Conservation (phyloP, 2,888 invertebrate species). For the Seira musarum region DNA sequence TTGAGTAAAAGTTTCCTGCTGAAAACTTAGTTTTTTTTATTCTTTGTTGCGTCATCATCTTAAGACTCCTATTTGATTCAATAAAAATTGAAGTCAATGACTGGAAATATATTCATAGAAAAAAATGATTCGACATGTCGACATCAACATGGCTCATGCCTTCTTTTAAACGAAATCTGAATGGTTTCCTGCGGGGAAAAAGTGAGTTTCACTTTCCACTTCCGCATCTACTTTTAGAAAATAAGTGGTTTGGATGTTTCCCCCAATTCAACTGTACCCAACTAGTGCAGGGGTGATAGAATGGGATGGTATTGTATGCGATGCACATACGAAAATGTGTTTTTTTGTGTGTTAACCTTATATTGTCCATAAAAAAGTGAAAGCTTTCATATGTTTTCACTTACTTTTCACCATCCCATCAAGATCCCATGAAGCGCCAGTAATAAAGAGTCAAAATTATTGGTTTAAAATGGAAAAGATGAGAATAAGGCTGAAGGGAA, state of each 20-base stretch:
- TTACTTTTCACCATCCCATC: not conserved
- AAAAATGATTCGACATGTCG: not conserved
- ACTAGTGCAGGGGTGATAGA: too few relatives aligned
- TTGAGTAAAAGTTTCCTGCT: not conserved
- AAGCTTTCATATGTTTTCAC: slow-evolving; percentile 15
- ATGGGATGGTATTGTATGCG: too few relatives aligned
- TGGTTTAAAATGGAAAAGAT: not conserved
- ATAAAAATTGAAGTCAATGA: slow-evolving; percentile 9
- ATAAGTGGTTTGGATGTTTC: too few relatives aligned
- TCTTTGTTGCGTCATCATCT: not conserved
- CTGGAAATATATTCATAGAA: slow-evolving; percentile 8
- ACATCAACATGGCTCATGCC: too few relatives aligned
- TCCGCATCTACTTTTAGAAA: not conserved
- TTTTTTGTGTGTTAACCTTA: not conserved
- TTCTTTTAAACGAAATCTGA: slow-evolving; percentile 9
- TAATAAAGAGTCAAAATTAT: slow-evolving; percentile 6
- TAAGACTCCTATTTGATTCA: slow-evolving; percentile 10
- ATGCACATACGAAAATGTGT: not conserved
- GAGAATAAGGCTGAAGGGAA: not conserved
- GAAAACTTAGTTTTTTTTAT: not conserved
- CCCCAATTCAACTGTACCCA: too few relatives aligned
- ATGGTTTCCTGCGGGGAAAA: slow-evolving; percentile 1
- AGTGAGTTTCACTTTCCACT: slow-evolving; percentile 3
- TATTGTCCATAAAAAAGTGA: slow-evolving; percentile 8
- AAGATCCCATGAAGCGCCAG: not conserved